Evolutionary conservation across 2,797 vertebrate species (phyloP).

Genomic region (Enteromius paludinosus): DNA sequence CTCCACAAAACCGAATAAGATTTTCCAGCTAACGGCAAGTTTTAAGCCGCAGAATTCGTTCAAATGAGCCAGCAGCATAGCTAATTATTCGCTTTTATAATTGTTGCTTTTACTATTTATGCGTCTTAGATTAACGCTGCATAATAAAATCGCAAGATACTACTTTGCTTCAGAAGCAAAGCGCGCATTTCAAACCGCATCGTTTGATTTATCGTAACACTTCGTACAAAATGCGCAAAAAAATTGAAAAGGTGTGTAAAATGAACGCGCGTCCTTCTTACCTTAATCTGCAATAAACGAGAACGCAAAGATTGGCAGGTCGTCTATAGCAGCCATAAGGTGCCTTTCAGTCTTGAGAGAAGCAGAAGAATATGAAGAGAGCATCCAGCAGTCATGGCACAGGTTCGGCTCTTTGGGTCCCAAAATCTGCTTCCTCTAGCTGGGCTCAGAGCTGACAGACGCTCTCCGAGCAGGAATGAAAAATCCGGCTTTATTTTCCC

Average conservation of each 20-base stretch:
- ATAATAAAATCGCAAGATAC: not conserved
- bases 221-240: not conserved
- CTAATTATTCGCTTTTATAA: not conserved
- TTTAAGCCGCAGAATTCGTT: not conserved
- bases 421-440: constrained; percentile 76
- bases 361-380: constrained; percentile 70
- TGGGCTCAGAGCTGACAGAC: constrained; percentile 85
- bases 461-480: constrained; percentile 96
- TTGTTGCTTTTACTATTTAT: not conserved
- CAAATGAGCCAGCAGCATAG: not conserved
- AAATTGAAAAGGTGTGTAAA: not conserved
- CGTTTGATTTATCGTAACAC: not conserved
- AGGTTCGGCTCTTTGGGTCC: constrained; percentile 76
- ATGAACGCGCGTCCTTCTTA: constrained; percentile 50
- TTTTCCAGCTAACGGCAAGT: not conserved
- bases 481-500: constrained; percentile 98
- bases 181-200: not conserved
- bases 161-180: not conserved
- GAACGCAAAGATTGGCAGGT: not conserved
- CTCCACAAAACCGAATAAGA: not conserved
- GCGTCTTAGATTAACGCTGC: not conserved
- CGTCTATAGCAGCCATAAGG: constrained; percentile 65
- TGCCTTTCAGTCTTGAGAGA: constrained; percentile 66
- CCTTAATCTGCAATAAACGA: constrained; percentile 43
- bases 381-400: constrained; percentile 64